These are phyloP conservation scores for Hylyphantes graminicola DNA, from an alignment of 1,140 invertebrate genomes.

Conservation along the genomic window DNA sequence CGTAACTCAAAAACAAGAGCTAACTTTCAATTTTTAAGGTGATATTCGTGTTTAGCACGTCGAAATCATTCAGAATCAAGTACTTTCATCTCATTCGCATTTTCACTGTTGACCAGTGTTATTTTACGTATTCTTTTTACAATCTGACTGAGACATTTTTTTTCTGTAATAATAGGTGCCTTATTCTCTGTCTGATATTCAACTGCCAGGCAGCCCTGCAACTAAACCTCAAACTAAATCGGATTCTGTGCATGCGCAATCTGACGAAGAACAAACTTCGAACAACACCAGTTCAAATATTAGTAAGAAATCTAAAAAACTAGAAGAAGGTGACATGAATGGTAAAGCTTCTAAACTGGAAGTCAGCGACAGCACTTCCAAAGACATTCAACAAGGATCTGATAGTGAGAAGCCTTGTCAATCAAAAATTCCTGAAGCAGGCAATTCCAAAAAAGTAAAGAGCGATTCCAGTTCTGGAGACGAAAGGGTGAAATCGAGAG, in stretches of 20 bases:
- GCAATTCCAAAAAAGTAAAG: neutral
- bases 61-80: no score
- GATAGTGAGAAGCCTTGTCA: neutral
- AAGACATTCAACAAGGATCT: neutral
- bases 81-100: no score
- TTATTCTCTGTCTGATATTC: slow-evolving; percentile 34
- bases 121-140: no score
- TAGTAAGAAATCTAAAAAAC: no score
- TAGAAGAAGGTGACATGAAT: no score
- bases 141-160: neutral
- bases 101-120: no score
- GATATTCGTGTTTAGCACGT: no score
- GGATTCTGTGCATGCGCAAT: neutral
- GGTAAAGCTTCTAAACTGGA: no score
- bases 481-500: neutral
- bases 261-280: neutral
- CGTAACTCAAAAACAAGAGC: no score
- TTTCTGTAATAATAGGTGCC: slow-evolving; percentile 33
- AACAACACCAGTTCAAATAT: neutral
- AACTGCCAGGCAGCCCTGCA: slow-evolving; percentile 23
- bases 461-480: neutral
- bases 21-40: no score
- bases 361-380: neutral
- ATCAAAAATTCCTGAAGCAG: neutral
- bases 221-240: slow-evolving; percentile 7